These are phyloP conservation scores for Eubucco bourcierii DNA, from an alignment of 2,113 vertebrate genomes.

Conservation along the genomic window DNA sequence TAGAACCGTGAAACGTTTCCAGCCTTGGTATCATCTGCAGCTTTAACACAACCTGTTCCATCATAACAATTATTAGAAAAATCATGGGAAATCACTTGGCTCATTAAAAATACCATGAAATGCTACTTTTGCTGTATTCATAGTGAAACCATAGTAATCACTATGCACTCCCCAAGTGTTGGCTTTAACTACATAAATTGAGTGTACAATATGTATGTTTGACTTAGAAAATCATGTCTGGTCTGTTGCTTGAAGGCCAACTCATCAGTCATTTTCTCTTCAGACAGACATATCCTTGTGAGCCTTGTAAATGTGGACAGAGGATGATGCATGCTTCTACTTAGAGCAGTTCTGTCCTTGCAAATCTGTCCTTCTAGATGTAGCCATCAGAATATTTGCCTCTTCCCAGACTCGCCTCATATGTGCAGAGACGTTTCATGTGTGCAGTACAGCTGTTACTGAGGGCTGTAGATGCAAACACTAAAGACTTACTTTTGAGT, in stretches of 20 bases:
- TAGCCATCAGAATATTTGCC: neutral
- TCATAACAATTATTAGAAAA: neutral
- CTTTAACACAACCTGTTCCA: neutral
- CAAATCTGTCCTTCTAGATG: too few species aligned
- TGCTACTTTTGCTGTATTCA: fast-evolving
- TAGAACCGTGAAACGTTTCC: neutral
- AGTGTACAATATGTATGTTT: neutral
- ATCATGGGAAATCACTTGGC: neutral
- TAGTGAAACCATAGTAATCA: neutral
- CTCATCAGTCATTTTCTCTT: neutral
- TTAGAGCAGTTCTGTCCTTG: neutral
- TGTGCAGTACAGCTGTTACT: neutral
- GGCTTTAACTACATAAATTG: fast-evolving
- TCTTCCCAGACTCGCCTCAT: neutral
- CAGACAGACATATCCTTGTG: neutral
- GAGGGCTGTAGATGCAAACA: neutral
- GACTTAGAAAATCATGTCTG: neutral
- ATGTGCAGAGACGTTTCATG: fast-evolving
- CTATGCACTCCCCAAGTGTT: neutral
- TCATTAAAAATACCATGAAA: neutral
- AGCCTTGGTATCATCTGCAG: neutral
- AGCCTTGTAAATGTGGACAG: neutral
- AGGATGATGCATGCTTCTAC: neutral
- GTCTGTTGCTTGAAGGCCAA: neutral
- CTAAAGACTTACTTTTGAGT: fast-evolving